Conservation (phyloP, 1,140 invertebrate species). For the Cardiocondyla obscurior region DNA sequence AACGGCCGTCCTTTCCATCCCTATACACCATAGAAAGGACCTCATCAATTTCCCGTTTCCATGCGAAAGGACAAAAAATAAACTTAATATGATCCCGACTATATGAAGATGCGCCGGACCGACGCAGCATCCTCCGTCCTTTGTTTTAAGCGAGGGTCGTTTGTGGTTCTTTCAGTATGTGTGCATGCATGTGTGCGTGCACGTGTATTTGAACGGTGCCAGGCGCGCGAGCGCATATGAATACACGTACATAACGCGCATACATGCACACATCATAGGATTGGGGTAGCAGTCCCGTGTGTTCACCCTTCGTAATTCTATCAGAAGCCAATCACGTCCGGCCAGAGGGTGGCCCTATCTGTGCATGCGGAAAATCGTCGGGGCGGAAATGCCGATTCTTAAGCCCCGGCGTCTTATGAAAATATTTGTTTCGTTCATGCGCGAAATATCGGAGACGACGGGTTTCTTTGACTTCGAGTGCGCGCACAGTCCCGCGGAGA, state of each 20-base stretch:
- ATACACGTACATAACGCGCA: neutral
- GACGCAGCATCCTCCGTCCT: constrained; percentile 64
- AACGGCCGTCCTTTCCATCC: neutral
- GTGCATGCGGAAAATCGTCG: constrained; percentile 75
- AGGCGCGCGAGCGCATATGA: neutral
- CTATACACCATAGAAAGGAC: constrained; percentile 61
- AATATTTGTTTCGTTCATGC: constrained; percentile 65
- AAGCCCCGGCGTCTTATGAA: constrained; percentile 67
- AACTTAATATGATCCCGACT: constrained; percentile 73
- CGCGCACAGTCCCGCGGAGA: neutral
- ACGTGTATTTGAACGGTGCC: constrained; percentile 11
- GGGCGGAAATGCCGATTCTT: constrained; percentile 72
- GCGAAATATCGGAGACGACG: constrained; percentile 21
- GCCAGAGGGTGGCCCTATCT: constrained; percentile 71
- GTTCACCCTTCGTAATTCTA: constrained; percentile 81
- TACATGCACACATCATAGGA: neutral
- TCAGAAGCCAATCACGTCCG: constrained; percentile 82
- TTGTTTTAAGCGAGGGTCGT: constrained; percentile 74
- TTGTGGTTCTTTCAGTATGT: constrained; percentile 60
- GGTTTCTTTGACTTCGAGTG: constrained; percentile 40
- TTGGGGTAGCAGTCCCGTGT: constrained; percentile 59
- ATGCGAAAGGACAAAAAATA: constrained; percentile 69
- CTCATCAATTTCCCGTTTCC: constrained; percentile 73
- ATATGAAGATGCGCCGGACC: constrained; percentile 67
- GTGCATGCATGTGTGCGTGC: too few species aligned